These are phyloP conservation scores for Platycnemis pennipes DNA, from an alignment of 2,888 invertebrate species.

Conservation along the genomic window DNA sequence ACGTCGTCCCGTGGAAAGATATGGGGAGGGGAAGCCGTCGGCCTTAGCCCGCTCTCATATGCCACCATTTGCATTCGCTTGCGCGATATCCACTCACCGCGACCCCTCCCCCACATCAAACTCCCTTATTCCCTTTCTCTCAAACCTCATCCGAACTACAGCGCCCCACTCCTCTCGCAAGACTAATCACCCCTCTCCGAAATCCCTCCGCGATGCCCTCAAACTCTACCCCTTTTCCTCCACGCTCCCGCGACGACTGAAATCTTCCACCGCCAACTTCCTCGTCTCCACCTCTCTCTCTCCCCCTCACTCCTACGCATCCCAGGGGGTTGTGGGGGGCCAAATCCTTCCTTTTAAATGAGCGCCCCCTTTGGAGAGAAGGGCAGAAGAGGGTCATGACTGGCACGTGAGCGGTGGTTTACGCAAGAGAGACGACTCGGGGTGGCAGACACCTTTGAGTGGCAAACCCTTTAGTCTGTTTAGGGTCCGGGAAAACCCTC, in stretches of 20 bases:
- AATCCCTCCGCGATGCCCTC: background rate
- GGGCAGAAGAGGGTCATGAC: too few relatives aligned
- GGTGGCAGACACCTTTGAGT: too few relatives aligned
- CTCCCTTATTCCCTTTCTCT: background rate
- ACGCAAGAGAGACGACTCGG: too few relatives aligned
- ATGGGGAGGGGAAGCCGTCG: background rate
- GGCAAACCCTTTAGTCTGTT: too few relatives aligned
- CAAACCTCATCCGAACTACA: too few relatives aligned
- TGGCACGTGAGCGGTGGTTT: too few relatives aligned
- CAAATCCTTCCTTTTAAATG: too few relatives aligned
- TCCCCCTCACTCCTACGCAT: background rate
- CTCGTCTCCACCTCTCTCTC: background rate
- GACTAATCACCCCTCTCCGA: background rate
- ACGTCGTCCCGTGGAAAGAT: background rate
- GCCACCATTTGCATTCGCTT: constrained; percentile 28
- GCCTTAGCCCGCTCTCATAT: background rate
- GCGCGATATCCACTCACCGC: background rate
- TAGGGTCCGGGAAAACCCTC: too few relatives aligned
- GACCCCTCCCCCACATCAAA: background rate
- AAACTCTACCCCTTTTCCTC: background rate
- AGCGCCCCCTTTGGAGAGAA: too few relatives aligned
- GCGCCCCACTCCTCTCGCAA: background rate
- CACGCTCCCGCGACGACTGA: too few relatives aligned
- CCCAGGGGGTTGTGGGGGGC: background rate
- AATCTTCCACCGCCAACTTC: too few relatives aligned